Base-by-base conservation (phyloP, 2,797 vertebrate genomes). In the Bovichtus variegatus region DNA sequence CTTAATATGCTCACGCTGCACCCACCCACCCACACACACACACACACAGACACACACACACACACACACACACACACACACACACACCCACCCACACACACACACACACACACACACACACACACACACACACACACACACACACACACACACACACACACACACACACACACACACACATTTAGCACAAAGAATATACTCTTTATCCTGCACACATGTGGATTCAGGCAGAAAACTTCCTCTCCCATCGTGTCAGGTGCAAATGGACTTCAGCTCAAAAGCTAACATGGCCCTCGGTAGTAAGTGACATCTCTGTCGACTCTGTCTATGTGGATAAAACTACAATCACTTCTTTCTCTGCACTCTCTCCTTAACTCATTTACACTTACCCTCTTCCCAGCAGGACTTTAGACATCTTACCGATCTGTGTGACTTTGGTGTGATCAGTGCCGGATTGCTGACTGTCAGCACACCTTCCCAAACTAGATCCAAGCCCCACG, bases 401-500 rank as follows among this genome's bases (percentile, higher is more conserved):
- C 66, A 89, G 87, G 87, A 83, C 89, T 93, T 92, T 90, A 88
- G 91, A 91, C 91, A 90, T 94, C 91, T 89, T 87, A 85, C 80
- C 58, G 83, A 91, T 92, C 90, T 83, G 76, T 92, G 89, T 73
- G 82, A 92, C 87, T 91, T 81, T 83, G 83, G 84, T 91, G 92
- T 83, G 91, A 92, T 88, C 90, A 81, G 91, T 84, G 78, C 77
- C 51, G 66, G 87, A 92, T 89, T 89, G 89, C 92, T 93, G 91
- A 93, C 93, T 89, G 91, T 93, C 92, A 92, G 92, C 89, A 90
- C 87, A 91, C 78, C 74, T 89, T 90, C 87, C 86, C 91, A 93
- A 88, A 88, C 89, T 82, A 91, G 83, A 91, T 84, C 83, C 79
- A 74, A 84, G 79, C 71, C 83, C 80, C 74, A 76, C 44, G 51